Evolutionary conservation across 2,797 vertebrate species (phyloP), one percentile per base, ranked within the genome.

Genomic region (Takifugu ocellatus): DNA sequence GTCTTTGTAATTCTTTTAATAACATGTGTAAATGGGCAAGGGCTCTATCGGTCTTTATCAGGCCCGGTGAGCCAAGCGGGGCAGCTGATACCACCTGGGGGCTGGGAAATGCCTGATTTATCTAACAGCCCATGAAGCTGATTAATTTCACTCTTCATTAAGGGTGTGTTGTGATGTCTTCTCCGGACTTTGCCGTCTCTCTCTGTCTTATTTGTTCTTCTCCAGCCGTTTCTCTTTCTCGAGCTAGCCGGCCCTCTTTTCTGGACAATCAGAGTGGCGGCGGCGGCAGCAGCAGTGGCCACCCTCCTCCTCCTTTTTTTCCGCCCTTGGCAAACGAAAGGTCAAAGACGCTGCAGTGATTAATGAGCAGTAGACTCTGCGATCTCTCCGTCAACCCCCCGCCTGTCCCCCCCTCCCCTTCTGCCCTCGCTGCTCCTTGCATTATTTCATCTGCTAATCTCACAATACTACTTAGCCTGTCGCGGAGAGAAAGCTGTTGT

Each of bases 251-350:
- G 72, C 72, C 75, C 51, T 62, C 74, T 80, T 83, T 88, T 75
- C 56, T 63, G 78, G 72, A 61, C 78, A 74, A 81, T 21, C 21
- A 21, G 21, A 21, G 21, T 27, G 49, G 73, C 64, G 53, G 66
- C 65, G 63, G 64, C 64, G 11, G 43, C 60, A 55, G 17, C 44
- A 53, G 66, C 65, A 62, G 65, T 63, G 10, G 74, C 83, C 75
- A 56, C 72, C 83, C 77, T 74, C 79, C 83, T 81, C 84, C 82
- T 87, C 75, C 78, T 82, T 73, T 80, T 70, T 72, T 85, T 82
- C 87, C 74, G 89, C 91, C 92, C 92, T 93, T 93, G 92, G 91
- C 91, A 92, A 92, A 93, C 91, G 90, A 92, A 93, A 93, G 92
- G 92, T 92, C 90, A 92, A 90, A 91, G 89, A 92, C 89, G 84